phyloP scores from a whole-genome alignment of 2,113 vertebrate species.

The Octodon degus region DNA sequence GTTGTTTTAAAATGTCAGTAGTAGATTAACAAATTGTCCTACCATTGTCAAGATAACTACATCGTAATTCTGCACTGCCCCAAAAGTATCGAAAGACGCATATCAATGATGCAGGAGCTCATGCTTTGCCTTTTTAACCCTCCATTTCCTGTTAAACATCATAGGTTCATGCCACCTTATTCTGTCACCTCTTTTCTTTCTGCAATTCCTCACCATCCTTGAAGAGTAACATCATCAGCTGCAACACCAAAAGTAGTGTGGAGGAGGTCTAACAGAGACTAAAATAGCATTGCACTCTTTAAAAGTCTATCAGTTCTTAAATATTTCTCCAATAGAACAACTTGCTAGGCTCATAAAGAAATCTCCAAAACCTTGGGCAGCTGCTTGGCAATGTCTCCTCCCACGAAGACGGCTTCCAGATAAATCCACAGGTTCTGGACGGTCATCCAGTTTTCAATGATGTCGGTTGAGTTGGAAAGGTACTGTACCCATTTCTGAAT shows the following conservation, averaged over 20 bases:
- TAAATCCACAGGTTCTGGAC: conserved; percentile 99
- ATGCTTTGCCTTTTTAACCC: conserved; percentile 47
- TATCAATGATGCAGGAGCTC: conserved; percentile 15
- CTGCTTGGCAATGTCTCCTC: conserved; percentile 97
- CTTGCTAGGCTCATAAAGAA: conserved; percentile 23
- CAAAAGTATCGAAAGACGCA: conserved; percentile 38
- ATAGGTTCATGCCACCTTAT: not conserved
- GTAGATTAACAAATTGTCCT: conserved; percentile 65
- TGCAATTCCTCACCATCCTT: not conserved
- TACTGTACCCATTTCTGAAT: conserved; percentile 98
- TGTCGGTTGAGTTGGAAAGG: conserved; percentile 94
- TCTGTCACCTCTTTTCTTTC: not conserved
- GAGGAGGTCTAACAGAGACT: not conserved
- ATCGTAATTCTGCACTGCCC: conserved; percentile 56
- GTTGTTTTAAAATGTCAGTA: conserved; percentile 68
- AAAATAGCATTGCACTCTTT: not conserved
- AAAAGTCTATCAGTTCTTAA: not conserved
- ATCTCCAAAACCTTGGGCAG: conserved; percentile 93
- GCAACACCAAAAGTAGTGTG: not conserved
- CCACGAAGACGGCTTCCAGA: conserved; percentile 97
- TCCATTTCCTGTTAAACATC: not conserved
- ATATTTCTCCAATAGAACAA: conserved; percentile 5
- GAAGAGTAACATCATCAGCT: not conserved
- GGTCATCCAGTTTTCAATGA: conserved; percentile 97
- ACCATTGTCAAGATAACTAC: conserved; percentile 64